Conservation (phyloP, 2,113 vertebrate genomes). For the Stomatorhinus ivindoensis region DNA sequence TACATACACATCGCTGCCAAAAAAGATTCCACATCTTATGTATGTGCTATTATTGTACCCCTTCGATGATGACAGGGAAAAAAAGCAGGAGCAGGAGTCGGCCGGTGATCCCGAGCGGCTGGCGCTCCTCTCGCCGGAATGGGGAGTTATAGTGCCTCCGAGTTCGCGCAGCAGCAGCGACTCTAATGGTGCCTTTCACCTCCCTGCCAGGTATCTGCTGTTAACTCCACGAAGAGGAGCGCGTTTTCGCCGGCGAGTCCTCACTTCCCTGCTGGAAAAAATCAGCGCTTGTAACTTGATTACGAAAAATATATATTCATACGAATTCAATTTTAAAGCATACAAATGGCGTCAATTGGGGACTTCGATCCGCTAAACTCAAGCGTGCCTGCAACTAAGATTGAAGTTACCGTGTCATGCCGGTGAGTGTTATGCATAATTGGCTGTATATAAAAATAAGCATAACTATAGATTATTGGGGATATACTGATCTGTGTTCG, state of each 20-base stretch:
- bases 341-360: conserved; percentile 77
- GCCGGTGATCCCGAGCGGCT: background rate
- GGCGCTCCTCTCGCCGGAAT: background rate
- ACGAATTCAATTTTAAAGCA: conserved; percentile 24
- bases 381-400: conserved; percentile 86
- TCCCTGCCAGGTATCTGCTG: background rate
- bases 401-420: conserved; percentile 89
- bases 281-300: background rate
- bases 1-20: background rate
- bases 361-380: conserved; percentile 72
- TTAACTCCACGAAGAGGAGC: background rate
- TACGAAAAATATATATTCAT: conserved; percentile 2
- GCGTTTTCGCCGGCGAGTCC: background rate
- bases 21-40: background rate
- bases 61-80: background rate
- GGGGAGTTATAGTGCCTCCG: background rate
- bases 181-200: conserved; percentile 1
- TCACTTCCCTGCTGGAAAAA: conserved; percentile 8
- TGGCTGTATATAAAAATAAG: background rate
- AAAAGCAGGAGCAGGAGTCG: background rate
- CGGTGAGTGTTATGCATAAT: conserved; percentile 58
- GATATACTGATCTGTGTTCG: background rate
- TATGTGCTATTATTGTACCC: background rate
- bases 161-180: background rate
- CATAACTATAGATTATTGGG: background rate